Evolutionary conservation across 2,797 vertebrate species (phyloP), one percentile per base, ranked within the genome.

Genomic region (Linurgus olivaceus): DNA sequence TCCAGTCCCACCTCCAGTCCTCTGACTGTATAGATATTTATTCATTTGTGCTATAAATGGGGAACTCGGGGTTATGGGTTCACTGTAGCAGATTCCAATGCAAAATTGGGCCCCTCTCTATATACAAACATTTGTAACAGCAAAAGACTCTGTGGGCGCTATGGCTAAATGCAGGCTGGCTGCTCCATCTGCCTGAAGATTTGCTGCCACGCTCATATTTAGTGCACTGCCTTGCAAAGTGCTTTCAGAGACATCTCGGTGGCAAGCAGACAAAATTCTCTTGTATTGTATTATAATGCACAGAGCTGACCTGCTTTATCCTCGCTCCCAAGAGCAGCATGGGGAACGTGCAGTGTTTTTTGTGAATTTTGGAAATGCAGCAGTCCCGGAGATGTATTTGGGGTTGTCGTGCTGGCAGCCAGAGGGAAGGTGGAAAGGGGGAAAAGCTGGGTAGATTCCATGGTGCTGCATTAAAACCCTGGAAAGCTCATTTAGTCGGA

Each of bases 111-210:
- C 89, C 88, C 90, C 61, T 91, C 54, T 38, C 31, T 71, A 90
- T 81, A 95, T 96, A 96, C 94, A 86, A 89, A 83, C 82, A 88
- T 89, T 97, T 82, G 86, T 96, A 96, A 96, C 80, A 86, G 85
- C 68, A 94, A 93, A 95, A 88, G 87, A 93, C 83, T 86, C 91
- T 74, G 86, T 81, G 26, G 26, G 92, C 81, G 86, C 72, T 47
- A 44, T 50, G 44, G 59, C 79, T 92, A 89, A 96, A 67, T 70
- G 62, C 79, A 76, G 66, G 73, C 92, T 61, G 74, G 78, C 63
- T 85, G 78, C 80, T 93, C 80, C 81, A 86, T 90, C 72, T 95
- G 87, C 94, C 78, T 84, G 45, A 80, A 82, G 90, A 95, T 94
- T 89, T 93, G 82, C 92, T 93, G 84, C 42, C 45, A 40, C 37